Conservation (phyloP, 92 coral and sea anemone species). For the Phenganax stokvisi region DNA sequence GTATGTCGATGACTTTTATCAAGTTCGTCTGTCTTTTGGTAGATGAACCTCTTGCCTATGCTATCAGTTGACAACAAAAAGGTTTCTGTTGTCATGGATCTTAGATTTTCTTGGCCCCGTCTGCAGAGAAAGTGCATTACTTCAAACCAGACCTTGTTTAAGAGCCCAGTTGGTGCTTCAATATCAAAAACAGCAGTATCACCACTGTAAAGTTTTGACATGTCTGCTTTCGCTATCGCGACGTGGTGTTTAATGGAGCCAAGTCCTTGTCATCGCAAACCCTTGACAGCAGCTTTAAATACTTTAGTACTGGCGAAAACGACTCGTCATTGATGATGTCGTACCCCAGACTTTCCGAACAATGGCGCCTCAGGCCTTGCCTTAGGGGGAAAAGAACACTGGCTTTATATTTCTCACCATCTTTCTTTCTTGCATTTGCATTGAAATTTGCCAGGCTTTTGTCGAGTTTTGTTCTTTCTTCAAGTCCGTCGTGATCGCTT, state of each 20-base stretch:
- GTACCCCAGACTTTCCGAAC: neutral
- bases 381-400: neutral
- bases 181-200: slow-evolving; percentile 22
- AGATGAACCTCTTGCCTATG: slow-evolving; percentile 15
- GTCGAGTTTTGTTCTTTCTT: slow-evolving; percentile 1
- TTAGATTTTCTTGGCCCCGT: slow-evolving; percentile 27
- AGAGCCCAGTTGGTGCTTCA: slow-evolving; percentile 13
- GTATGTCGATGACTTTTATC: slow-evolving; percentile 24
- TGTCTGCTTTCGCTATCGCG: slow-evolving; percentile 22
- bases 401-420: slow-evolving; percentile 7
- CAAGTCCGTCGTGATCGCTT: neutral
- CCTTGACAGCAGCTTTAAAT: slow-evolving; percentile 4
- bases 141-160: slow-evolving; percentile 29
- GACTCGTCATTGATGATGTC: slow-evolving; percentile 9
- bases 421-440: slow-evolving; percentile 20
- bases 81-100: slow-evolving; percentile 21
- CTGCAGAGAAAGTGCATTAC: slow-evolving; percentile 18
- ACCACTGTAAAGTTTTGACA: slow-evolving; percentile 24
- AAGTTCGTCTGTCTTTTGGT: slow-evolving; percentile 11
- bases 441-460: slow-evolving; percentile 8
- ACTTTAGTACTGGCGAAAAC: slow-evolving; percentile 24
- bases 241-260: slow-evolving; percentile 7
- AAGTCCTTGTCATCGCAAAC: slow-evolving; percentile 26
- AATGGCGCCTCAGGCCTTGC: neutral
- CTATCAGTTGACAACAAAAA: slow-evolving; percentile 14